Conservation (phyloP, 23 tunicate genomes). For the Pegea sp. region DNA sequence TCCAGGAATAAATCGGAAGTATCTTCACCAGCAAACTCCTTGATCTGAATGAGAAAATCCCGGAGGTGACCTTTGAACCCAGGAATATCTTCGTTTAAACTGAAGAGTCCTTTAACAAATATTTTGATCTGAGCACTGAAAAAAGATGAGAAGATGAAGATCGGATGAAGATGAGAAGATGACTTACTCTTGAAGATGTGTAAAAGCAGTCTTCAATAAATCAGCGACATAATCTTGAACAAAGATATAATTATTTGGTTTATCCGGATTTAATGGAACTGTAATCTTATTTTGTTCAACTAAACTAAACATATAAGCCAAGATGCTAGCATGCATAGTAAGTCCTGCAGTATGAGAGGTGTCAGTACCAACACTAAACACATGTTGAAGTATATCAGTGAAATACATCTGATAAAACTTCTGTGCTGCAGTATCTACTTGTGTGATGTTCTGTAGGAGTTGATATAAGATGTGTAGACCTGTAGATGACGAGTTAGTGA, state of each 20-base stretch:
- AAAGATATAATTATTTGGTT: constrained; percentile 60
- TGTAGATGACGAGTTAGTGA: too few relatives aligned
- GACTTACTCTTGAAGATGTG: constrained; percentile 94
- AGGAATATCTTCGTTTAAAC: constrained; percentile 83
- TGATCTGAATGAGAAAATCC: constrained; percentile 95
- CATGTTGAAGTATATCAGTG: constrained; percentile 91
- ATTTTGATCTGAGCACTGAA: constrained; percentile 94
- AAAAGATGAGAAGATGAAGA: background rate
- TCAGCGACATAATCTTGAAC: constrained; percentile 96
- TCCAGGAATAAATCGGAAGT: constrained; percentile 88
- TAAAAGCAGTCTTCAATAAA: constrained; percentile 79
- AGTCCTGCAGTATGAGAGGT: constrained; percentile 98
- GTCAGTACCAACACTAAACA: constrained; percentile 96
- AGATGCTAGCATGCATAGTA: constrained; percentile 93
- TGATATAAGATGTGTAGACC: constrained; percentile 92
- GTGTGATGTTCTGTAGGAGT: constrained; percentile 74
- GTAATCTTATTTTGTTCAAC: constrained; percentile 70
- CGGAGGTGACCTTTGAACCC: constrained; percentile 92
- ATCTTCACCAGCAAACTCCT: constrained; percentile 99
- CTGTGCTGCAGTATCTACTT: constrained; percentile 67
- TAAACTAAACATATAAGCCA: constrained; percentile 91
- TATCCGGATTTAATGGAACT: constrained; percentile 72
- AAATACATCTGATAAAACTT: constrained; percentile 91
- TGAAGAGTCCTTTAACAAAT: constrained; percentile 96
- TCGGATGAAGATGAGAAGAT: background rate